Evolutionary conservation across 2,888 invertebrate species (phyloP).

Genomic region (Xylocampa areola): DNA sequence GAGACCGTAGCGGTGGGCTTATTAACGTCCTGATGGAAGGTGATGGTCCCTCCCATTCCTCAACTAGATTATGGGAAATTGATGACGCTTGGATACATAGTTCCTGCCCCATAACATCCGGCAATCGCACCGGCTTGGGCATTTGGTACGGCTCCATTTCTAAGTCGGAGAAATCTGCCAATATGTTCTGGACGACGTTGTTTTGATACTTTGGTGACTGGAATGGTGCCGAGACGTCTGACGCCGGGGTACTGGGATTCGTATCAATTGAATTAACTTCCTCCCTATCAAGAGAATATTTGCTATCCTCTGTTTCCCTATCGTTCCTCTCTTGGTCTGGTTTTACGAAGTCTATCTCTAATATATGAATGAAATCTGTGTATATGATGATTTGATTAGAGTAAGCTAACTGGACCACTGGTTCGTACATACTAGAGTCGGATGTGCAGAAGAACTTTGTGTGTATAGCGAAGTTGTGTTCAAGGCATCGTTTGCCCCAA

Average conservation of each 20-base stretch:
- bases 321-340: slow-evolving; percentile 78
- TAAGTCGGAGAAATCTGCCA: slow-evolving; percentile 91
- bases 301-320: slow-evolving; percentile 70
- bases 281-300: slow-evolving; percentile 78
- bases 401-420: slow-evolving; percentile 92
- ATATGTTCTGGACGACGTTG: slow-evolving; percentile 90
- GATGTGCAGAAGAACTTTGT: slow-evolving; percentile 97
- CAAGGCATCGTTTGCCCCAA: slow-evolving; percentile 93
- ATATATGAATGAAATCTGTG: slow-evolving; percentile 95
- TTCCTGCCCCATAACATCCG: slow-evolving; percentile 86
- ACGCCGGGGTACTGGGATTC: slow-evolving; percentile 79
- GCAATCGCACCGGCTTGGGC: slow-evolving; percentile 81
- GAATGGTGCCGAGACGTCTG: slow-evolving; percentile 81
- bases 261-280: slow-evolving; percentile 77
- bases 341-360: slow-evolving; percentile 90
- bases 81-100: slow-evolving; percentile 85
- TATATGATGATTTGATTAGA: slow-evolving; percentile 94
- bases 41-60: slow-evolving; percentile 88
- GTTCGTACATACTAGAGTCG: slow-evolving; percentile 94
- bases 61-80: slow-evolving; percentile 84
- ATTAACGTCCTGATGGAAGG: slow-evolving; percentile 86
- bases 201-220: slow-evolving; percentile 88
- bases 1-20: slow-evolving; percentile 85
- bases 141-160: slow-evolving; percentile 88
- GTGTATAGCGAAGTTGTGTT: slow-evolving; percentile 97